Evolutionary conservation across 2,888 invertebrate genomes (phyloP), one percentile per base, ranked within the genome.

Genomic region (Archips xylosteana): DNA sequence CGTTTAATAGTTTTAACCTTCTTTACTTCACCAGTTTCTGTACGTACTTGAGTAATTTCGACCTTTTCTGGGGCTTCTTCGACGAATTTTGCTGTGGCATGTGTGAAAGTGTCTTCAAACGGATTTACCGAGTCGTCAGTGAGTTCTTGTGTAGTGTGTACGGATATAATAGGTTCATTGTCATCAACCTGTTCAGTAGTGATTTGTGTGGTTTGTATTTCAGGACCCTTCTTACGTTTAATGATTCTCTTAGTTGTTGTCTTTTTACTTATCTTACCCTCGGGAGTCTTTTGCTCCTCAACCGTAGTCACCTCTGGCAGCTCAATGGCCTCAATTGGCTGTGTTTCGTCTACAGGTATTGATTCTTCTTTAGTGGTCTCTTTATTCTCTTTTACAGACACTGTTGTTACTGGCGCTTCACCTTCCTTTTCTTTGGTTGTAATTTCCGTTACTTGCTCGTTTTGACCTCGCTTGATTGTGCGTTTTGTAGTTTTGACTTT

Each of bases 101-200:
- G 8, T 45, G 10, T 32, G 3, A 5, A 1, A 15, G 8, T 45
- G 3, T 57, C 10, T 0, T 32, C 3, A 5, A 70, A 15, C 2
- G 70, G 70, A n/a, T 36, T 42, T 36, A 0, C 0, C 0, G 2
- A 34, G 9, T 57, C 32, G 3, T 57, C 57, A 57, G 32, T 12
- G 12, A 57, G 32, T 57, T 57, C 57, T 57, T 57, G 32, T 32
- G 57, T 57, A 1, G 57, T 57, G 57, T 32, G 32, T 3, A 57
- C 57, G 0, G 57, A 57, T 12, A 57, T 32, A 12, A 57, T 32
- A 0, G 57, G 57, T 32, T 32, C 57, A 4, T 57, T 12, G 12
- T 79, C 78, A 75, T 64, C 77, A 72, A 76, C 77, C 68, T 76
- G 73, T 23, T 79, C 74, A 8, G 84, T 67, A 81, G 15, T 76